These are phyloP conservation scores for Uria aalge DNA, from an alignment of 2,113 vertebrate genomes.

Conservation along the genomic window DNA sequence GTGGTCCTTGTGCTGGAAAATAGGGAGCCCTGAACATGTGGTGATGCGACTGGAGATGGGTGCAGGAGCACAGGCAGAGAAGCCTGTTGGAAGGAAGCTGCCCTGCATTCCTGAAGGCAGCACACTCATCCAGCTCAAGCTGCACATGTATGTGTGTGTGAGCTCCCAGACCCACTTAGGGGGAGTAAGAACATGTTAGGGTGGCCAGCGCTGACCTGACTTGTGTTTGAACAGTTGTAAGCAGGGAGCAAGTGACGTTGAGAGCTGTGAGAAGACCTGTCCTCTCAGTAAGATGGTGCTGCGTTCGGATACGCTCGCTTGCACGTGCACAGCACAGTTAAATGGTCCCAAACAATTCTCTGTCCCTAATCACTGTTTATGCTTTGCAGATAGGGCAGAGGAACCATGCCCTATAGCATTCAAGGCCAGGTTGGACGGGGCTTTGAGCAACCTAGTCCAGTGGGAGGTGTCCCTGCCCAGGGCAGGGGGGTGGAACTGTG, in stretches of 20 bases:
- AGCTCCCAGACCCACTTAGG: background rate
- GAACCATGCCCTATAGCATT: background rate
- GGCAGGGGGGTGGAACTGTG: background rate
- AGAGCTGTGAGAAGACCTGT: background rate
- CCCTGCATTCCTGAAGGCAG: background rate
- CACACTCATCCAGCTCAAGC: background rate
- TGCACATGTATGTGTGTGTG: rapidly evolving
- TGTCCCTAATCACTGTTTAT: background rate
- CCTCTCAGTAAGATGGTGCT: background rate
- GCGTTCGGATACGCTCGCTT: background rate
- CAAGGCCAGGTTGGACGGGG: background rate
- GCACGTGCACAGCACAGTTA: background rate
- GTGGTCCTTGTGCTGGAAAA: background rate
- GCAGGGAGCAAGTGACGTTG: background rate
- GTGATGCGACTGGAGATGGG: background rate
- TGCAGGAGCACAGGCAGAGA: background rate
- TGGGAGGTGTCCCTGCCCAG: background rate
- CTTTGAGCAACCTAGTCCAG: background rate
- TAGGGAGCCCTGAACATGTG: background rate
- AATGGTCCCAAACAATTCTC: background rate
- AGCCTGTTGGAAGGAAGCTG: background rate
- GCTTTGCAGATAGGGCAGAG: background rate
- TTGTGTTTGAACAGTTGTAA: background rate
- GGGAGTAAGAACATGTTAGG: background rate
- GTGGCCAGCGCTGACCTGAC: background rate